Evolutionary conservation across 2,797 vertebrate species (phyloP).

Genomic region (Cercopithecus hamlyni): DNA sequence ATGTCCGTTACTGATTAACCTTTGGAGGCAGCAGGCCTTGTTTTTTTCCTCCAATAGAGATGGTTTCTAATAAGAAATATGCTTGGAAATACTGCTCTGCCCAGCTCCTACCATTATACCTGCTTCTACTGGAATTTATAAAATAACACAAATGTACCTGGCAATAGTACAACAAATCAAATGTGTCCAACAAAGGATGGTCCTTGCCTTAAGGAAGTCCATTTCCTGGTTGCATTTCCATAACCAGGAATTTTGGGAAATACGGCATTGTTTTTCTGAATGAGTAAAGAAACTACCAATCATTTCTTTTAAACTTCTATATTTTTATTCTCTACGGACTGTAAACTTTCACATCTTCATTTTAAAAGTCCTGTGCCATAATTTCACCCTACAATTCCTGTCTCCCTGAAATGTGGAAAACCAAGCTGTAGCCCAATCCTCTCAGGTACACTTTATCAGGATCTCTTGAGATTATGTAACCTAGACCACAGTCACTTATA

Average conservation of each 20-base stretch:
- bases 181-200: background rate
- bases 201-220: constrained; percentile 42
- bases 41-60: background rate
- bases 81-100: background rate
- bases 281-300: constrained; percentile 1
- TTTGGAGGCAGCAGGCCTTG: background rate
- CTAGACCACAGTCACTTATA: background rate
- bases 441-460: background rate
- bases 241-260: background rate
- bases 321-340: background rate
- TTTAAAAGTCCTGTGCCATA: background rate
- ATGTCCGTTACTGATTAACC: background rate
- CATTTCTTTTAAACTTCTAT: constrained; percentile 6
- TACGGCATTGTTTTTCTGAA: constrained; percentile 38
- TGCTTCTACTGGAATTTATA: background rate
- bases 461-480: background rate
- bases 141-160: background rate
- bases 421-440: background rate
- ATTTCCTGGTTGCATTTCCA: constrained; percentile 56
- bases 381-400: background rate
- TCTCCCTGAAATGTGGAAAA: background rate
- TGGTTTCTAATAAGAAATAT: background rate
- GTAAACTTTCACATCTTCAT: background rate
- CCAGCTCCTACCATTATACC: background rate
- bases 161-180: background rate